Evolutionary conservation across 2,797 vertebrate species (phyloP), one percentile per base, ranked within the genome.

Genomic region (Macropodus opercularis): DNA sequence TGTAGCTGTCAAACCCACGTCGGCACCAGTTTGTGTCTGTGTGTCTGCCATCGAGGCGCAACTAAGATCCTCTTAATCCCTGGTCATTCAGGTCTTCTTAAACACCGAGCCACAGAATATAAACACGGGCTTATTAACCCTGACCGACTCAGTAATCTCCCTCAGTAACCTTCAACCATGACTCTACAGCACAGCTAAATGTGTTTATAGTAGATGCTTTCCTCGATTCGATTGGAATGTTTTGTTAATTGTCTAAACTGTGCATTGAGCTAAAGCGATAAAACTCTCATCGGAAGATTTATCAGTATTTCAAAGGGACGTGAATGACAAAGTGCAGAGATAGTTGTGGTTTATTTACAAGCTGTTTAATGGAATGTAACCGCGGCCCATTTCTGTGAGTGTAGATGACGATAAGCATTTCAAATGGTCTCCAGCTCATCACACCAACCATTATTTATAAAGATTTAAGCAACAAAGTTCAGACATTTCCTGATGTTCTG

Each of bases 101-200:
- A 87, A 87, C 79, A 80, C 17, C 47, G 74, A 84, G 79, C 60
- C 66, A 4, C 75, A 81, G 75, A 89, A 83, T 79, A 82, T 91
- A 91, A 91, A 91, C 85, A 90, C 72, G 81, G 74, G 69, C 89
- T 86, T 87, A 89, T 90, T 89, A 90, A 89, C 79, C 68, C 66
- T 23, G 63, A 64, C 77, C 75, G 75, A 72, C 71, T 85, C 74
- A 39, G 63, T 79, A 77, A 86, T 86, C 77, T 84, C 75, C 66
- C 83, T 65, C 60, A 39, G 58, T 38, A 77, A 78, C 73, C 60
- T 77, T 84, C 71, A 74, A 59, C 76, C 69, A 63, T 50, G 69
- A 79, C 67, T 78, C 32, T 9, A 31, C 40, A 47, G 15, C 13
- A 8, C 42, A 18, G 14, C 13, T 15, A 36, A 31, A 35, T 35